Conservation (phyloP, 2,888 invertebrate species). For the Fabriciana adippe region DNA sequence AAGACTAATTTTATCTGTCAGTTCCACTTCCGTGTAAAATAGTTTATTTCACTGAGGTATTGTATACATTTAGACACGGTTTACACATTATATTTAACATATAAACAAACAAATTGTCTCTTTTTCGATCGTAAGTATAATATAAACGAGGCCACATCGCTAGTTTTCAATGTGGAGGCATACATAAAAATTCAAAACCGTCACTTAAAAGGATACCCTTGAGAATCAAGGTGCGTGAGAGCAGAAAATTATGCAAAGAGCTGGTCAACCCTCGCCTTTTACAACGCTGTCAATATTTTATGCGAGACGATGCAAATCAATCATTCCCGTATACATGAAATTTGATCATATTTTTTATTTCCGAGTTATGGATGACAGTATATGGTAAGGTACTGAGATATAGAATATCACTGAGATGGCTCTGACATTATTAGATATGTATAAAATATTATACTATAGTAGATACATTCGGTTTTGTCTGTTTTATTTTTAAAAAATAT, state of each 20-base stretch:
- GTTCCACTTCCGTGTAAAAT: too few relatives aligned
- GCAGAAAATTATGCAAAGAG: constrained; percentile 73
- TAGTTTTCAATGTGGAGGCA: too few relatives aligned
- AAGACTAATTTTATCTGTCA: too few relatives aligned
- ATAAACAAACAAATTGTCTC: too few relatives aligned
- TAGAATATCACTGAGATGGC: constrained; percentile 23
- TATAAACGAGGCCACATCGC: too few relatives aligned
- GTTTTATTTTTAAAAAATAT: too few relatives aligned
- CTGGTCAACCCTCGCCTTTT: constrained; percentile 63
- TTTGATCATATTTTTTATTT: constrained; percentile 36
- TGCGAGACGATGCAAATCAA: constrained; percentile 62
- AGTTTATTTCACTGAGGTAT: too few relatives aligned
- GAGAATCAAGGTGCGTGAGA: constrained; percentile 68
- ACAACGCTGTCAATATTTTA: constrained; percentile 64
- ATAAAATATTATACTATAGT: background rate
- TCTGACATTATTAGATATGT: background rate
- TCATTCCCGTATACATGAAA: constrained; percentile 51
- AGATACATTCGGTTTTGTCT: background rate
- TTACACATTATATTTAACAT: too few relatives aligned
- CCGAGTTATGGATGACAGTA: constrained; percentile 15
- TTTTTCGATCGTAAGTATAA: too few relatives aligned
- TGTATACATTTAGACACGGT: too few relatives aligned
- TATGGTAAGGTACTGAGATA: constrained; percentile 28
- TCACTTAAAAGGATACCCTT: constrained; percentile 43
- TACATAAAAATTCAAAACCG: constrained; percentile 24